Conservation (phyloP, 2,797 vertebrate genomes). For the Danionella dracula region DNA sequence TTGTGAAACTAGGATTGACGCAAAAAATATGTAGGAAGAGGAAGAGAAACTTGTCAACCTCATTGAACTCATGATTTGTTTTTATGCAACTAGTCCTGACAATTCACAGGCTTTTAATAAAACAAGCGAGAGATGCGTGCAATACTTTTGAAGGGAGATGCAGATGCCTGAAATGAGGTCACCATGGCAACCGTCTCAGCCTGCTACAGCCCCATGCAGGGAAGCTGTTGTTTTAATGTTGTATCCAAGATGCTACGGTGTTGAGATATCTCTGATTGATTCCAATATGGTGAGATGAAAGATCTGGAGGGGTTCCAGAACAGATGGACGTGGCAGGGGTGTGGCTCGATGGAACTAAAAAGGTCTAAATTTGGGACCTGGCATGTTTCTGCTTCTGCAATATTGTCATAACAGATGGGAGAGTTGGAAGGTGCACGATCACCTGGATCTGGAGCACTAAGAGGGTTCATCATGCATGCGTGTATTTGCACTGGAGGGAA, state of each 20-base stretch:
- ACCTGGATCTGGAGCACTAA: not conserved
- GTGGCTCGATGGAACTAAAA: not conserved
- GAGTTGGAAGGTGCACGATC: not conserved
- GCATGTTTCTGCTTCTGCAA: not conserved
- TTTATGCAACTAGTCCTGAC: too few relatives aligned
- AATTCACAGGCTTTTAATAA: too few relatives aligned
- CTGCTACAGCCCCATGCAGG: conserved; percentile 15
- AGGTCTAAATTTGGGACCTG: not conserved
- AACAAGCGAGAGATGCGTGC: too few relatives aligned
- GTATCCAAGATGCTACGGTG: conserved; percentile 21
- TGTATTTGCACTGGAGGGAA: too few relatives aligned
- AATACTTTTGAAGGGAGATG: too few relatives aligned
- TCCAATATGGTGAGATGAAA: not conserved
- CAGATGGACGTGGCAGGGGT: conserved; percentile 10
- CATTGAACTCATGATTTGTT: not conserved
- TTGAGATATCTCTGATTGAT: not conserved
- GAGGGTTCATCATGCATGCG: too few relatives aligned
- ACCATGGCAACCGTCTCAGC: conserved; percentile 56
- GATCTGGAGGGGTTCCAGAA: conserved; percentile 4
- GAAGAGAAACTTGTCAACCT: conserved; percentile 2
- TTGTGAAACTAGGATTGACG: not conserved
- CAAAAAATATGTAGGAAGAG: not conserved
- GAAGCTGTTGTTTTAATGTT: conserved; percentile 21
- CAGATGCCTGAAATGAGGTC: conserved; percentile 37
- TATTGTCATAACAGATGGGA: not conserved